These are phyloP conservation scores for Grus americana DNA, from an alignment of 2,113 vertebrate genomes.

Conservation along the genomic window DNA sequence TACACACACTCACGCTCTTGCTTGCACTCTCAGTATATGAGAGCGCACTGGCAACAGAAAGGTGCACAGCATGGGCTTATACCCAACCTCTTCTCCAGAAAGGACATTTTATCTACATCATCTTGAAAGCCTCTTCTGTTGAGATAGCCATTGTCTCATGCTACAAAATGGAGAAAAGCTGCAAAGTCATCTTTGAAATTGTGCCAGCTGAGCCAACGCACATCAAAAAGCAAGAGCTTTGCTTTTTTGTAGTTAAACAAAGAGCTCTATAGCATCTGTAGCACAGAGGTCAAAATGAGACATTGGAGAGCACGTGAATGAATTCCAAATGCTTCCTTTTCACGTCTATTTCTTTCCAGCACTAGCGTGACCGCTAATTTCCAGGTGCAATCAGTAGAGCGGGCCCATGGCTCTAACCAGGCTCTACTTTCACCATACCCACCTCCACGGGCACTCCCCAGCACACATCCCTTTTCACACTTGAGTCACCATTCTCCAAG, in stretches of 20 bases:
- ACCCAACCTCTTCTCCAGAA: background rate
- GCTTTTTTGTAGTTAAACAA: background rate
- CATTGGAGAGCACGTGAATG: rapidly evolving
- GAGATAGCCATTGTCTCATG: background rate
- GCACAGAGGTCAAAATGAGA: background rate
- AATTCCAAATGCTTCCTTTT: background rate
- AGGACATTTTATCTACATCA: background rate
- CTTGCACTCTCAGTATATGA: background rate
- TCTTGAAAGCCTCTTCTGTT: background rate
- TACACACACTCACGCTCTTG: background rate
- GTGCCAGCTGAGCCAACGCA: background rate
- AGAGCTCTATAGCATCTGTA: background rate
- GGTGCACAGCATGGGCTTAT: background rate
- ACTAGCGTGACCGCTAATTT: background rate
- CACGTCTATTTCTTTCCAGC: background rate
- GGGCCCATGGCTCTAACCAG: background rate
- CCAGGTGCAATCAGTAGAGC: background rate
- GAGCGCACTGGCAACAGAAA: background rate
- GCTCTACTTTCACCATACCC: background rate
- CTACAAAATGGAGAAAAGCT: background rate
- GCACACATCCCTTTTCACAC: background rate
- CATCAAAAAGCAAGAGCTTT: background rate
- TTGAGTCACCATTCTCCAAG: background rate
- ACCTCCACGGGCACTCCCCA: no score
- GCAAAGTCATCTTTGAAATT: background rate